Percentiles rank a stretch among this genome's conserved stretches.
phyloP scores from a whole-genome alignment of 2,113 vertebrate species.

The Pitta sordida region DNA sequence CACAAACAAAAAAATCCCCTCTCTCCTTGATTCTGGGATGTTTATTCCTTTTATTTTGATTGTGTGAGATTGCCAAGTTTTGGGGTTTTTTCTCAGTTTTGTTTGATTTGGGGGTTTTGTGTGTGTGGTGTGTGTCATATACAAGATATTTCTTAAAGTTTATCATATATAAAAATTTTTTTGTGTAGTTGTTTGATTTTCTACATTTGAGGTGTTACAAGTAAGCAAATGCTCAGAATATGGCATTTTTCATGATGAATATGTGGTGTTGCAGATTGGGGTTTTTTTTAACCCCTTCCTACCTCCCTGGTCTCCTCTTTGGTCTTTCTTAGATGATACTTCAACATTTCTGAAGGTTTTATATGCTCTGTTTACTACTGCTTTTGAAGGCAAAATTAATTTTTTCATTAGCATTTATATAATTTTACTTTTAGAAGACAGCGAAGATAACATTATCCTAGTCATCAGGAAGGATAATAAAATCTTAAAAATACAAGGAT shows the following conservation, averaged over 20 bases:
- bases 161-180: neutral
- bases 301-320: neutral
- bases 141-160: neutral
- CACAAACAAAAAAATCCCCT: rapidly evolving
- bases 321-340: neutral
- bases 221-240: neutral
- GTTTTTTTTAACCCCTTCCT: neutral
- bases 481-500: neutral
- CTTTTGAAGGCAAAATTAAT: neutral
- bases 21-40: neutral
- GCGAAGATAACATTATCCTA: neutral
- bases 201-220: neutral
- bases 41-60: neutral
- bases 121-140: neutral
- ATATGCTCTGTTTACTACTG: neutral
- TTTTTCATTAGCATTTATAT: neutral
- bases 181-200: neutral
- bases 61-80: neutral
- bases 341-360: neutral
- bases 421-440: neutral
- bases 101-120: neutral
- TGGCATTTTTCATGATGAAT: neutral
- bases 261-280: neutral
- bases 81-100: neutral
- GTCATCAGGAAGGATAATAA: neutral